These are phyloP conservation scores for Saimiri boliviensis DNA, from an alignment of 2,113 vertebrate species.

Conservation along the genomic window DNA sequence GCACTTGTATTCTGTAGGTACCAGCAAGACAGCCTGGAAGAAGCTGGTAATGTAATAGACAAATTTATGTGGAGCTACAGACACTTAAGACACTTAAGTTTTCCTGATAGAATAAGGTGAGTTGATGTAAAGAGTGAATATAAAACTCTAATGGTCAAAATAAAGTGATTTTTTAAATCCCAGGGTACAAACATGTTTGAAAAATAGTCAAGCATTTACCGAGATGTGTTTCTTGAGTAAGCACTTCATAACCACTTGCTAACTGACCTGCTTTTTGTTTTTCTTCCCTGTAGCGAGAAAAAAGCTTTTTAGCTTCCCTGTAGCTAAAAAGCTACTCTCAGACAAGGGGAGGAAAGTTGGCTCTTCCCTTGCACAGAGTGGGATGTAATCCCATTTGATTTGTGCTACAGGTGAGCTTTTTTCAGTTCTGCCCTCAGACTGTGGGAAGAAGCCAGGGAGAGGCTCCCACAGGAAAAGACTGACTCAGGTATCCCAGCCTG, in stretches of 20 bases:
- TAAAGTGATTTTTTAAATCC: neutral
- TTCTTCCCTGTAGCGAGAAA: neutral
- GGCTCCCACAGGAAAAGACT: neutral
- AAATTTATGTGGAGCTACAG: conserved; percentile 13
- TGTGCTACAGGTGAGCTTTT: neutral
- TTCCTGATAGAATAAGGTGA: neutral
- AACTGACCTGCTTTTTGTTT: neutral
- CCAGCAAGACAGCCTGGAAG: neutral
- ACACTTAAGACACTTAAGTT: neutral
- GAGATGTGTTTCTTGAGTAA: conserved; percentile 18
- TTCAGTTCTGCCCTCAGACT: neutral
- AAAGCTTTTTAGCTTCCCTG: neutral
- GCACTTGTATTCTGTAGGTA: neutral
- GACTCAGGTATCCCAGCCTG: neutral
- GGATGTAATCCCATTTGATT: neutral
- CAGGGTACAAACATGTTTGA: neutral
- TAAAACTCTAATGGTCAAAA: conserved; percentile 17
- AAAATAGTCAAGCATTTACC: neutral
- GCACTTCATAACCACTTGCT: neutral
- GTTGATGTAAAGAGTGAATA: neutral
- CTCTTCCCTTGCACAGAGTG: neutral
- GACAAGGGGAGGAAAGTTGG: neutral
- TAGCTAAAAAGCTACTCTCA: neutral
- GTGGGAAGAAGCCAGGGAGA: neutral
- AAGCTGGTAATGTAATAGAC: neutral